Evolutionary conservation across 1,140 invertebrate genomes (phyloP).

Genomic region (Drosophila nigromelanica): DNA sequence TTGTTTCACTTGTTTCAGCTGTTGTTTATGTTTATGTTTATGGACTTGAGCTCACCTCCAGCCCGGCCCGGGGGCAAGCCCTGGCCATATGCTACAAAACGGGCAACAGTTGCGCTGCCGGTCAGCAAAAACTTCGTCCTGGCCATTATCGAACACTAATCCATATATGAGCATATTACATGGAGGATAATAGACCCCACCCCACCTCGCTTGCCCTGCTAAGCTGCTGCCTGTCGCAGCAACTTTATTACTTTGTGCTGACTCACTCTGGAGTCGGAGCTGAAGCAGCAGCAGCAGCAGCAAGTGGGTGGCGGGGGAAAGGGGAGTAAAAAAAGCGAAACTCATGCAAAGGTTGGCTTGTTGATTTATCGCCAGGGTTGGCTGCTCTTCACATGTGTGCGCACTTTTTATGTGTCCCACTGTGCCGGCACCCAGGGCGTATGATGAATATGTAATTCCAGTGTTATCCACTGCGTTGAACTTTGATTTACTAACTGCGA

Average conservation of each 20-base stretch:
- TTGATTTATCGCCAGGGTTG: slow-evolving; percentile 68
- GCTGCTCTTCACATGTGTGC: slow-evolving; percentile 51
- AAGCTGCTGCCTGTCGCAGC: slow-evolving; percentile 9
- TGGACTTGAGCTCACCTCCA: slow-evolving; percentile 29
- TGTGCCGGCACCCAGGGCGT: slow-evolving; percentile 61
- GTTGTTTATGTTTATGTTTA: slow-evolving; percentile 29
- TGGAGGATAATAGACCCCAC: slow-evolving; percentile 47
- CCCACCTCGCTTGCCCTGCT: not conserved
- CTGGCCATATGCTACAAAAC: slow-evolving; percentile 31
- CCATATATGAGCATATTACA: slow-evolving; percentile 68
- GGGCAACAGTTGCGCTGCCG: slow-evolving; percentile 41
- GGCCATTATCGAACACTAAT: slow-evolving; percentile 74
- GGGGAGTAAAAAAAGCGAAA: slow-evolving; percentile 51
- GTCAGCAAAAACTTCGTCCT: slow-evolving; percentile 35
- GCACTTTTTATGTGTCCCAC: slow-evolving; percentile 19
- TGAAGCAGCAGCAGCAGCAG: not conserved
- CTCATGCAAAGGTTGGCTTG: slow-evolving; percentile 79
- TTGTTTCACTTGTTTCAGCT: slow-evolving; percentile 10
- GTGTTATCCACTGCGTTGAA: slow-evolving; percentile 73
- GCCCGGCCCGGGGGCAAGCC: not conserved
- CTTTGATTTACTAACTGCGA: slow-evolving; percentile 82
- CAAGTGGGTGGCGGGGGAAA: not conserved
- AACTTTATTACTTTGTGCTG: slow-evolving; percentile 79
- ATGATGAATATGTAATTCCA: slow-evolving; percentile 78
- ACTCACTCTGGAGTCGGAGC: slow-evolving; percentile 46